Percentiles rank a stretch among this genome's conserved stretches.
phyloP scores from a whole-genome alignment of 2,113 vertebrate species.

The Antennarius striatus region DNA sequence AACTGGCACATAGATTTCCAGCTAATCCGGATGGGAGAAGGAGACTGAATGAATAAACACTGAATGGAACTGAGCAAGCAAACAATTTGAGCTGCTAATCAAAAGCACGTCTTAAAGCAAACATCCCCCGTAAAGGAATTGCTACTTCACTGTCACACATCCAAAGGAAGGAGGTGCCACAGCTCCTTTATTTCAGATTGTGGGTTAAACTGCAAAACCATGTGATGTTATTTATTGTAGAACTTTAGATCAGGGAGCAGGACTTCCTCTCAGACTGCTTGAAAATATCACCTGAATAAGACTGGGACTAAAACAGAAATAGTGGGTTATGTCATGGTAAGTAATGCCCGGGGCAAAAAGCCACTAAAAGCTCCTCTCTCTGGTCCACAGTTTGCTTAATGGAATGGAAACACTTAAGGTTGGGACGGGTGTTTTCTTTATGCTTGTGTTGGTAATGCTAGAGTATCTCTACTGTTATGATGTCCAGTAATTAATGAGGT shows the following conservation, averaged over 20 bases:
- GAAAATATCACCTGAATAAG: constrained; percentile 53
- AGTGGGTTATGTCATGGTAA: constrained; percentile 61
- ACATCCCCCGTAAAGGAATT: constrained; percentile 40
- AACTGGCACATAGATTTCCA: constrained; percentile 57
- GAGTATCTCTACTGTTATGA: constrained; percentile 22
- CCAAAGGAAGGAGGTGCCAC: constrained; percentile 20
- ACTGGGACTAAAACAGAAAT: constrained; percentile 24
- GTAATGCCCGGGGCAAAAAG: constrained; percentile 69
- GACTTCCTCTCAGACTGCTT: constrained; percentile 36
- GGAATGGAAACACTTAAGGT: constrained; percentile 63
- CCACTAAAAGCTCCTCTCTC: constrained; percentile 65
- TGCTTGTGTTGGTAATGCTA: constrained; percentile 51
- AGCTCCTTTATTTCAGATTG: constrained; percentile 27
- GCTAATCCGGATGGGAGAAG: constrained; percentile 59
- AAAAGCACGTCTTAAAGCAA: constrained; percentile 55
- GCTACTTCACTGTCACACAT: constrained; percentile 37
- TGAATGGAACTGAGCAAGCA: constrained; percentile 49
- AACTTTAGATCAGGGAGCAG: constrained; percentile 42
- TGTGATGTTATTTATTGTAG: constrained; percentile 66
- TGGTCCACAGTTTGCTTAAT: constrained; percentile 57
- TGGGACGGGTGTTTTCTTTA: constrained; percentile 29
- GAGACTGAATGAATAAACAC: constrained; percentile 58
- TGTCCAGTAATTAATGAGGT: constrained; percentile 56
- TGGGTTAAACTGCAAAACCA: too few relatives aligned
- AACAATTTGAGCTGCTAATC: constrained; percentile 63